Evolutionary conservation across 2,888 invertebrate genomes (phyloP).

Genomic region (Mythimna pallens): DNA sequence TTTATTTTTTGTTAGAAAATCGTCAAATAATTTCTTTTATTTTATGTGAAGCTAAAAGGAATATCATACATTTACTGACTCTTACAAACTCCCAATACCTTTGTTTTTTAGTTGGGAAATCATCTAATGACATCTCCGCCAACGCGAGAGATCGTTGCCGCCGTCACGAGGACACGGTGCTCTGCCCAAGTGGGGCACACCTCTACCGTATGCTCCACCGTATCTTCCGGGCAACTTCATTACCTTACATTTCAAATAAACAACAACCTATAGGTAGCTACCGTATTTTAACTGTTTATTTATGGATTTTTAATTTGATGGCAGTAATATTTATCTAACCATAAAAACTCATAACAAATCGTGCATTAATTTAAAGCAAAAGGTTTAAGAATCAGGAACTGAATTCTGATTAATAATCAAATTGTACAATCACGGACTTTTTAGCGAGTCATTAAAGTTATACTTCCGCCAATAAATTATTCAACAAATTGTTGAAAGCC

Average conservation of each 20-base stretch:
- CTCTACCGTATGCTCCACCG: too few relatives aligned
- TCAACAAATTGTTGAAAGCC: slow-evolving; percentile 42
- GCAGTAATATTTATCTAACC: not conserved
- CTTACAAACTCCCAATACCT: not conserved
- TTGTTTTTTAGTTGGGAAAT: too few relatives aligned
- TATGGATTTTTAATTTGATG: slow-evolving; percentile 6
- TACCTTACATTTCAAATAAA: slow-evolving; percentile 5
- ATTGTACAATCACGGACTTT: slow-evolving; percentile 30
- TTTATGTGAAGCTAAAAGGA: too few relatives aligned
- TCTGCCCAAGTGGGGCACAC: too few relatives aligned
- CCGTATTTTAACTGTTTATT: not conserved
- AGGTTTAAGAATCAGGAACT: slow-evolving; percentile 29
- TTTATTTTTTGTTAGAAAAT: not conserved
- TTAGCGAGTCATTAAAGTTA: slow-evolving; percentile 42
- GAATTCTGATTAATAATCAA: slow-evolving; percentile 39
- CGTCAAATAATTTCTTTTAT: too few relatives aligned
- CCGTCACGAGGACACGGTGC: too few relatives aligned
- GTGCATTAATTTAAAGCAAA: slow-evolving; percentile 18
- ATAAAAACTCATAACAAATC: slow-evolving; percentile 13
- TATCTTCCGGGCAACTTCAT: not conserved
- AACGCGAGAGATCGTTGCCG: too few relatives aligned
- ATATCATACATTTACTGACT: too few relatives aligned
- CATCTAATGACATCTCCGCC: too few relatives aligned
- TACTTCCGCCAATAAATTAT: slow-evolving; percentile 56
- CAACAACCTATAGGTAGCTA: not conserved